Conservation (phyloP, 2,797 vertebrate genomes). For the Lutjanus campechanus region DNA sequence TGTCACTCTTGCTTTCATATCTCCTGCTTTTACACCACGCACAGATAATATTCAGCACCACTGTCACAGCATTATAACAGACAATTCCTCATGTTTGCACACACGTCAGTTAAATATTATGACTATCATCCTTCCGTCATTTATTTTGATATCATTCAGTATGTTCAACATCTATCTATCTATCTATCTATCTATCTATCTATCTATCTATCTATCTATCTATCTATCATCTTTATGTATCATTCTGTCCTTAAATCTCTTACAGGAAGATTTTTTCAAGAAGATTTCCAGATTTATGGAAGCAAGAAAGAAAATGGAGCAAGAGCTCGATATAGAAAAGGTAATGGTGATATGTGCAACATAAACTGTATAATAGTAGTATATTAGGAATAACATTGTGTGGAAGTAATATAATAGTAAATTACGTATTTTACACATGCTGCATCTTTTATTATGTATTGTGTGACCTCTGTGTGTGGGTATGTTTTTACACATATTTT, state of each 20-base stretch:
- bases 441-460: background rate
- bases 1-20: slow-evolving; percentile 58
- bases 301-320: slow-evolving; percentile 69
- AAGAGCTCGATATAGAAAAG: slow-evolving; percentile 49
- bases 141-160: background rate
- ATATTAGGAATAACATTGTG: background rate
- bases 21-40: slow-evolving; percentile 28
- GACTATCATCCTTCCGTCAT: background rate
- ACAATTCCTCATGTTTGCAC: slow-evolving; percentile 24
- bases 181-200: background rate
- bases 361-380: background rate
- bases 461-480: slow-evolving; percentile 5
- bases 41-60: slow-evolving; percentile 49
- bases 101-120: slow-evolving; percentile 8
- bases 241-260: slow-evolving; percentile 35
- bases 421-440: background rate
- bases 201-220: slow-evolving; percentile 13
- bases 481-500: slow-evolving; percentile 12
- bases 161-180: too few species aligned
- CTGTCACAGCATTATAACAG: slow-evolving; percentile 18
- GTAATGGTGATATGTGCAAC: slow-evolving; percentile 57
- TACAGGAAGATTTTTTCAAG: slow-evolving; percentile 84
- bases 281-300: slow-evolving; percentile 81
- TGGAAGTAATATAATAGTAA: background rate
- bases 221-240: background rate